Conservation (phyloP, 1,140 invertebrate species). For the Formica selysi region DNA sequence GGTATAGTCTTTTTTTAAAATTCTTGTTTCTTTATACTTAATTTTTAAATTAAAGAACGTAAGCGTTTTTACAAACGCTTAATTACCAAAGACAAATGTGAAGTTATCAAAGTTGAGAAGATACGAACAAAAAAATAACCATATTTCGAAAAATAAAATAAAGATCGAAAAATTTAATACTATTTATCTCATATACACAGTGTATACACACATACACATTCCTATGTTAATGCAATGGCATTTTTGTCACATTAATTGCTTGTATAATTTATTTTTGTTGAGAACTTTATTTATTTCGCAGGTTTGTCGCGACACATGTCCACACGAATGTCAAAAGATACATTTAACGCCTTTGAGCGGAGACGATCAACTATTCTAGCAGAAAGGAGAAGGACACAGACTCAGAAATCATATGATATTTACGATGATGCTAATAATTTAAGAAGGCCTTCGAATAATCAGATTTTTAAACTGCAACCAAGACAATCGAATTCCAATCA, state of each 20-base stretch:
- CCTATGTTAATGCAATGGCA: background rate
- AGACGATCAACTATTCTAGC: conserved; percentile 64
- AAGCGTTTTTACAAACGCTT: background rate
- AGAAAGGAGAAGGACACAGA: background rate
- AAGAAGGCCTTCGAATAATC: background rate
- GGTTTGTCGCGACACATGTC: conserved; percentile 62
- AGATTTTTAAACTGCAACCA: background rate
- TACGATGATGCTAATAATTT: conserved; percentile 62
- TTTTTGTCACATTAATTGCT: background rate
- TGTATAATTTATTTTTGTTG: conserved; percentile 4
- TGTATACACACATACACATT: background rate
- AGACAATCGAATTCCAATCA: background rate
- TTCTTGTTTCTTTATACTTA: background rate
- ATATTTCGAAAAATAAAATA: no score
- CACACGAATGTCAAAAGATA: conserved; percentile 53
- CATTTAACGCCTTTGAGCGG: conserved; percentile 59
- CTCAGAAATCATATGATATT: conserved; percentile 42
- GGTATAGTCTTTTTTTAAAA: conserved; percentile 67
- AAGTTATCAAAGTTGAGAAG: background rate
- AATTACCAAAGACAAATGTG: background rate
- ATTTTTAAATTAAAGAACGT: no score
- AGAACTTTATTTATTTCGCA: conserved; percentile 45
- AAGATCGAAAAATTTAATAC: no score
- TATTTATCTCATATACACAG: background rate
- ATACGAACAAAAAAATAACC: no score